Percentiles rank a stretch among this genome's conserved stretches.
phyloP scores from a whole-genome alignment of 2,113 vertebrate species.

The Petromus typicus region DNA sequence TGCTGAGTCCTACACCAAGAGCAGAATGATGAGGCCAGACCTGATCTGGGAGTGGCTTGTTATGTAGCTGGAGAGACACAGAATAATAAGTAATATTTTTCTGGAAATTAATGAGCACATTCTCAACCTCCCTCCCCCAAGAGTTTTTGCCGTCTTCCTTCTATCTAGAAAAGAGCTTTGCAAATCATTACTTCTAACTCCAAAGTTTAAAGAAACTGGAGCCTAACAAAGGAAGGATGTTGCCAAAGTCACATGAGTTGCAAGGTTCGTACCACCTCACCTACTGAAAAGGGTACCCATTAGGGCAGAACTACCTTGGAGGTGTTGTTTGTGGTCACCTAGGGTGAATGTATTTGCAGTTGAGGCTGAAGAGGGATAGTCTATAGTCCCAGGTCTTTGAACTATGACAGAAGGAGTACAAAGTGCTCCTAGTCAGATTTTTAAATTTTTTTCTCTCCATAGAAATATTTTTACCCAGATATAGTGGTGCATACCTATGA shows the following conservation, averaged over 20 bases:
- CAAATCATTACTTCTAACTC: constrained; percentile 6
- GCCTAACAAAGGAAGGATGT: not conserved
- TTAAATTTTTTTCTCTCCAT: not conserved
- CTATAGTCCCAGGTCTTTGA: not conserved
- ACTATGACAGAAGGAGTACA: not conserved
- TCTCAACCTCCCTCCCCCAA: not conserved
- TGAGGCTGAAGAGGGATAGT: not conserved
- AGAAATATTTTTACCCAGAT: not conserved
- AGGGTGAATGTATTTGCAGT: not conserved
- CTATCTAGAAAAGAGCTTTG: not conserved
- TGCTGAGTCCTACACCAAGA: not conserved
- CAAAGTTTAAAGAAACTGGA: constrained; percentile 40
- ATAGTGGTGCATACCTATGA: not conserved
- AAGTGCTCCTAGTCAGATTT: constrained; percentile 8
- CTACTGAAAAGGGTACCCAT: not conserved
- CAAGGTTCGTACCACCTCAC: not conserved
- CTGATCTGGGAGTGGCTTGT: not conserved
- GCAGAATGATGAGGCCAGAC: not conserved
- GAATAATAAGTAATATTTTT: not conserved
- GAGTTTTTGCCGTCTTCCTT: not conserved
- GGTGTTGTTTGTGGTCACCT: not conserved
- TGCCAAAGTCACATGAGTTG: not conserved
- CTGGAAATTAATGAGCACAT: not conserved
- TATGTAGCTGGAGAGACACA: not conserved
- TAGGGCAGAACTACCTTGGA: not conserved